phyloP scores from a whole-genome alignment of 2,888 invertebrate species.

The Drosophila helvetica region DNA sequence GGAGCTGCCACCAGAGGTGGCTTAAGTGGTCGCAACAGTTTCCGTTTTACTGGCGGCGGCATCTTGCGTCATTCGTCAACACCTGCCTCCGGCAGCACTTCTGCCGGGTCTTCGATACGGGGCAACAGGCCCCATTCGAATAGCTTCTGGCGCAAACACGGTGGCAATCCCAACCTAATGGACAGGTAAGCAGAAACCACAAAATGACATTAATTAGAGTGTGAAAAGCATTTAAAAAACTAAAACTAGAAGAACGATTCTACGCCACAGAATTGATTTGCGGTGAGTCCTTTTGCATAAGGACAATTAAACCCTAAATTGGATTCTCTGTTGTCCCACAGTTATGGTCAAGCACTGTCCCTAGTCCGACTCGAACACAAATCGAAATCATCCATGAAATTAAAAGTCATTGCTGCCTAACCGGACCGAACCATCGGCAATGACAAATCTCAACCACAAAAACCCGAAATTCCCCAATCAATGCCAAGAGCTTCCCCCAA shows the following conservation, averaged over 20 bases:
- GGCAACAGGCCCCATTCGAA: slow-evolving; percentile 60
- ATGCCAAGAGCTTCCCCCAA: slow-evolving; percentile 3
- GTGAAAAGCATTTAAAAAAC: too few species aligned
- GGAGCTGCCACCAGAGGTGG: slow-evolving; percentile 10
- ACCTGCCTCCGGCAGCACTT: slow-evolving; percentile 40
- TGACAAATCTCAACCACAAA: slow-evolving; percentile 48
- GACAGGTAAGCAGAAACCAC: slow-evolving; percentile 73
- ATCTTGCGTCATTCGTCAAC: slow-evolving; percentile 76
- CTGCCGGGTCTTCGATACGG: slow-evolving; percentile 4
- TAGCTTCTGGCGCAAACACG: slow-evolving; percentile 75
- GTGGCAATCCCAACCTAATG: slow-evolving; percentile 79
- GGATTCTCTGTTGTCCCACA: background rate
- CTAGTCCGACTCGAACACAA: slow-evolving; percentile 12
- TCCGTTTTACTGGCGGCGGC: slow-evolving; percentile 69
- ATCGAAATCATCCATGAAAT: slow-evolving; percentile 49
- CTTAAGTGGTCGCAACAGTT: slow-evolving; percentile 57
- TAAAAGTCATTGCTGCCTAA: slow-evolving; percentile 22
- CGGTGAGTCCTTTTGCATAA: slow-evolving; percentile 23
- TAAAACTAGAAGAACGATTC: too few species aligned
- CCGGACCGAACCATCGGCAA: background rate
- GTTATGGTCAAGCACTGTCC: background rate
- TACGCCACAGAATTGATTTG: background rate
- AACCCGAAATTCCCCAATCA: slow-evolving; percentile 18
- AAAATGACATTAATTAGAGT: slow-evolving; percentile 50
- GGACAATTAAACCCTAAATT: background rate